These are phyloP conservation scores for Beroe ovata DNA, from an alignment of 37 sponge, comb jelly and placozoan genomes.

Conservation along the genomic window DNA sequence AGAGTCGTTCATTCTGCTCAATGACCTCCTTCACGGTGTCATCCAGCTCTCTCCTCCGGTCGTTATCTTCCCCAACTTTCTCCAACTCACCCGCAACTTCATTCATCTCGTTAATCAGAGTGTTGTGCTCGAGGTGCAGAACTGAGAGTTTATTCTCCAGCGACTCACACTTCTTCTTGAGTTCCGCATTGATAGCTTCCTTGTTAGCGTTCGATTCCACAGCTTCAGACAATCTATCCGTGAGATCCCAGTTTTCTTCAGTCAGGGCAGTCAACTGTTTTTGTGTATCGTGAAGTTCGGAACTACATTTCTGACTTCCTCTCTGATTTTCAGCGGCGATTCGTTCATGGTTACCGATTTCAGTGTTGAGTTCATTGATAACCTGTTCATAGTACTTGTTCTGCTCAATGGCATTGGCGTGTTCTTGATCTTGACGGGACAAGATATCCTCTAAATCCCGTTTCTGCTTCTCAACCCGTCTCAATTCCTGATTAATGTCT, in stretches of 20 bases:
- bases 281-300: conserved; percentile 15
- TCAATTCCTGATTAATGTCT: conserved; percentile 24
- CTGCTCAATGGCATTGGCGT: not conserved
- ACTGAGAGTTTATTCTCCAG: conserved; percentile 38
- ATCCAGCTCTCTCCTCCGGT: conserved; percentile 4
- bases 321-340: not conserved
- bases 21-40: conserved; percentile 52
- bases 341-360: conserved; percentile 44
- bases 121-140: not conserved
- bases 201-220: conserved; percentile 22
- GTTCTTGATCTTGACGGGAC: conserved; percentile 18
- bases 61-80: not conserved
- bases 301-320: not conserved
- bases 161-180: conserved; percentile 62
- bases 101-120: conserved; percentile 39
- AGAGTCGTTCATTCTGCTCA: conserved; percentile 19
- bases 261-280: conserved; percentile 17
- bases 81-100: conserved; percentile 61
- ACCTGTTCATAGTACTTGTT: conserved; percentile 58
- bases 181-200: conserved; percentile 5
- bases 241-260: conserved; percentile 63
- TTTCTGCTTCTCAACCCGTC: not conserved
- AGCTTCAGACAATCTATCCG: conserved; percentile 1
- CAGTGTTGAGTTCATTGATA: conserved; percentile 25
- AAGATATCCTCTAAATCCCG: not conserved